A percentile compares a stretch with the other conserved stretches of the same genome.
phyloP scores from a whole-genome alignment of 2,797 vertebrate genomes.

The Distichodus sexfasciatus region DNA sequence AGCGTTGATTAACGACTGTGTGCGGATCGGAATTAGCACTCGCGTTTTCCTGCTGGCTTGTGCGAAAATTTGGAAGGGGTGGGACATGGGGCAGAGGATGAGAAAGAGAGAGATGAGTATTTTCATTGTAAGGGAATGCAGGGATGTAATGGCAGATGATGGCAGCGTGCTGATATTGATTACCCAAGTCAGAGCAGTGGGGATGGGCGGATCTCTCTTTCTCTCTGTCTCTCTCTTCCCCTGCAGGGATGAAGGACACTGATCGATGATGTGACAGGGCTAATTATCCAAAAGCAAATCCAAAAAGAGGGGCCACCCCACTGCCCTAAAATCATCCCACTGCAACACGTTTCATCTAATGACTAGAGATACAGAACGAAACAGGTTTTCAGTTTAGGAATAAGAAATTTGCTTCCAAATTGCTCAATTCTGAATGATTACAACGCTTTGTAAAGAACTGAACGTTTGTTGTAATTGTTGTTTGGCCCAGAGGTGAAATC shows the following conservation, averaged over 20 bases:
- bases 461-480: too few relatives aligned
- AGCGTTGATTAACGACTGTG: neutral
- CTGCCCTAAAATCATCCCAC: neutral
- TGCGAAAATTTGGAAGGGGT: neutral
- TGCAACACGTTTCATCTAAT: neutral
- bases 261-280: slow-evolving; percentile 67
- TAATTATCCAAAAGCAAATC: slow-evolving; percentile 64
- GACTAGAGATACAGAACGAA: neutral
- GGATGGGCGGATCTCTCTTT: slow-evolving; percentile 15
- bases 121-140: slow-evolving; percentile 13
- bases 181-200: slow-evolving; percentile 18
- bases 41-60: neutral
- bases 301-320: neutral
- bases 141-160: slow-evolving; percentile 47
- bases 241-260: slow-evolving; percentile 75
- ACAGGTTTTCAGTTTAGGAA: too few relatives aligned
- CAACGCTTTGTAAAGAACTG: neutral
- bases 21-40: neutral
- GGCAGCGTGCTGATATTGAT: slow-evolving; percentile 30
- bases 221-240: slow-evolving; percentile 41
- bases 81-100: too few relatives aligned
- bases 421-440: too few relatives aligned
- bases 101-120: neutral
- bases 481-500: too few relatives aligned
- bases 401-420: too few relatives aligned